Conservation (phyloP, 2,113 vertebrate genomes). For the Jaculus jaculus region DNA sequence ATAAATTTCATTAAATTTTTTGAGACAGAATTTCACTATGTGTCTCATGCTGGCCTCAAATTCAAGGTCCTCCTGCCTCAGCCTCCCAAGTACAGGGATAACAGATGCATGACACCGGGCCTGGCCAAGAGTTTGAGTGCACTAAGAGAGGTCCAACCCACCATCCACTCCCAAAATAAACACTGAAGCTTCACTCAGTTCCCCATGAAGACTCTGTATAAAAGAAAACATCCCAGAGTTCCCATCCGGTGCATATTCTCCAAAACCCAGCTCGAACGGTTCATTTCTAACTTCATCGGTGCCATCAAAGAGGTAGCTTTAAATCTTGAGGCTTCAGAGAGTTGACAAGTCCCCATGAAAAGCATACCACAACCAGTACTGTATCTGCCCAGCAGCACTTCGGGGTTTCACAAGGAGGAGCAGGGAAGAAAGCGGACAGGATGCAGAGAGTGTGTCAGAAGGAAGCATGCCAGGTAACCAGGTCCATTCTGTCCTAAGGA, state of each 20-base stretch:
- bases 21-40: too few species aligned
- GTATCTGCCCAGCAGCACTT: neutral
- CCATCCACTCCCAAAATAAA: conserved; percentile 55
- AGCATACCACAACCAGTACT: neutral
- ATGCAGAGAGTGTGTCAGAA: too few species aligned
- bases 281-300: neutral
- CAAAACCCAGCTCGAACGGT: neutral
- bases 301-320: conserved; percentile 10
- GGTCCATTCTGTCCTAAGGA: neutral
- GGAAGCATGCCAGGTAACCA: fast-evolving
- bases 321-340: too few species aligned
- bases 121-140: neutral
- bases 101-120: too few species aligned
- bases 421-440: neutral
- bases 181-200: conserved; percentile 34
- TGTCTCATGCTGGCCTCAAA: too few species aligned
- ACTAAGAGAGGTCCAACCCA: neutral
- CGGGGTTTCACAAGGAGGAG: neutral
- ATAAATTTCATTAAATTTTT: neutral
- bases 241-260: conserved; percentile 40
- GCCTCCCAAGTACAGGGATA: too few species aligned
- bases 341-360: neutral
- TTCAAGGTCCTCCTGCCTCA: too few species aligned
- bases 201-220: conserved; percentile 35
- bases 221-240: conserved; percentile 25